Evolutionary conservation across 2,888 invertebrate genomes (phyloP).

Genomic region (Perdita meconis): DNA sequence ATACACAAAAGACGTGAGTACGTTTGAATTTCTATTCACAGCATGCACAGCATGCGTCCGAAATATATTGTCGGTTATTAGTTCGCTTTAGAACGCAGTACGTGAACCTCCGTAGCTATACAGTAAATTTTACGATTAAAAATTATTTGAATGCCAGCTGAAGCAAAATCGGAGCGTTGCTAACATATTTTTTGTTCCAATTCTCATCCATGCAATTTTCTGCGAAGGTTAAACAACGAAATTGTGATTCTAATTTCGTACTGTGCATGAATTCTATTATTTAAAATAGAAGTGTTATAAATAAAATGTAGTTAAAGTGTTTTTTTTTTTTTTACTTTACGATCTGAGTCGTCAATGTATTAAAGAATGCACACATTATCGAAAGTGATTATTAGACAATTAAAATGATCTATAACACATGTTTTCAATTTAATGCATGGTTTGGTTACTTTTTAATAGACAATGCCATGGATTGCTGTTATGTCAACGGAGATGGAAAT

Average conservation of each 20-base stretch:
- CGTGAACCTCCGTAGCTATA: background rate
- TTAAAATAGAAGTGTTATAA: background rate
- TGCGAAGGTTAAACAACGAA: constrained; percentile 27
- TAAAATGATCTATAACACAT: too few species aligned
- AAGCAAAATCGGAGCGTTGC: background rate
- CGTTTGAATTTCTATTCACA: background rate
- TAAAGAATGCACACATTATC: too few species aligned
- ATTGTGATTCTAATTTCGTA: constrained; percentile 2
- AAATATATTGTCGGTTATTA: background rate
- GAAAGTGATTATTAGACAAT: too few species aligned
- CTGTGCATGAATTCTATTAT: background rate
- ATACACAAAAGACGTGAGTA: constrained; percentile 53
- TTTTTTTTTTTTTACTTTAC: too few species aligned
- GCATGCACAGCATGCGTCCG: background rate
- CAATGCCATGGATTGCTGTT: constrained; percentile 68
- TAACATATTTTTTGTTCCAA: background rate
- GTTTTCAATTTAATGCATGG: background rate
- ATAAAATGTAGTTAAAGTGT: too few species aligned
- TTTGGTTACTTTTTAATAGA: constrained; percentile 51
- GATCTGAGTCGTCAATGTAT: too few species aligned
- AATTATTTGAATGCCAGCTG: background rate
- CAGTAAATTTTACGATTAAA: background rate
- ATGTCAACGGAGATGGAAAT: constrained; percentile 52
- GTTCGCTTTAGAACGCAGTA: background rate
- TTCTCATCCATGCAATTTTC: background rate